These are phyloP conservation scores for Coboldia fuscipes DNA, from an alignment of 1,140 invertebrate species.

Conservation along the genomic window DNA sequence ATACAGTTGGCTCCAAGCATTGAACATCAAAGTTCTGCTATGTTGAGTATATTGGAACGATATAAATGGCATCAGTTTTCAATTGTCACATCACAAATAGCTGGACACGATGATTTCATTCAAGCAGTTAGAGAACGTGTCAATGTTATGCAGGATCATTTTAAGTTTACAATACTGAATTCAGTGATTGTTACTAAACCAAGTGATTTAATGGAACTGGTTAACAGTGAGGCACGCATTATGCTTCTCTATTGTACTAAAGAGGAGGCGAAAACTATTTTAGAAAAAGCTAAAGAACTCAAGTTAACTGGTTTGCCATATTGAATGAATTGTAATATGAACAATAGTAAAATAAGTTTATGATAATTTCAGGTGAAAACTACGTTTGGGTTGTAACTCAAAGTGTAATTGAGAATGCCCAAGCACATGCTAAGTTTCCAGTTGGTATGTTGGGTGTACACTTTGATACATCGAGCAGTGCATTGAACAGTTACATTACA, in stretches of 20 bases:
- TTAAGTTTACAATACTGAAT: constrained; percentile 75
- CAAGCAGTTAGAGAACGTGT: constrained; percentile 75
- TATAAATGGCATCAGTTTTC: constrained; percentile 96
- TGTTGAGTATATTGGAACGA: constrained; percentile 76
- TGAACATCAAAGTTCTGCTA: constrained; percentile 81
- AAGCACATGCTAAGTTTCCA: constrained; percentile 65
- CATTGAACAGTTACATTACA: constrained; percentile 64
- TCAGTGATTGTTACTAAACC: constrained; percentile 54
- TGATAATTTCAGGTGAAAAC: constrained; percentile 38
- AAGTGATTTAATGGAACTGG: constrained; percentile 45
- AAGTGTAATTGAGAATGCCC: constrained; percentile 61
- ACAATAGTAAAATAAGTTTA: background rate
- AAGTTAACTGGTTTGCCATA: constrained; percentile 46
- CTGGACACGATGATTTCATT: constrained; percentile 86
- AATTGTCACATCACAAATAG: constrained; percentile 79
- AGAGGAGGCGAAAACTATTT: constrained; percentile 66
- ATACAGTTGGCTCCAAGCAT: constrained; percentile 83
- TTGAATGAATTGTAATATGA: background rate
- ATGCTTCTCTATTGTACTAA: constrained; percentile 82
- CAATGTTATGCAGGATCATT: constrained; percentile 58
- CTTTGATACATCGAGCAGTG: constrained; percentile 66
- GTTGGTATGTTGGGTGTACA: constrained; percentile 86
- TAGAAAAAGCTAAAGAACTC: constrained; percentile 55
- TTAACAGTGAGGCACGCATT: constrained; percentile 78
- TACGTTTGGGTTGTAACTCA: constrained; percentile 97